Evolutionary conservation across 35 echinoderm and acorn worm species (phyloP).

Genomic region (Hemicentrotus pulcherrimus): DNA sequence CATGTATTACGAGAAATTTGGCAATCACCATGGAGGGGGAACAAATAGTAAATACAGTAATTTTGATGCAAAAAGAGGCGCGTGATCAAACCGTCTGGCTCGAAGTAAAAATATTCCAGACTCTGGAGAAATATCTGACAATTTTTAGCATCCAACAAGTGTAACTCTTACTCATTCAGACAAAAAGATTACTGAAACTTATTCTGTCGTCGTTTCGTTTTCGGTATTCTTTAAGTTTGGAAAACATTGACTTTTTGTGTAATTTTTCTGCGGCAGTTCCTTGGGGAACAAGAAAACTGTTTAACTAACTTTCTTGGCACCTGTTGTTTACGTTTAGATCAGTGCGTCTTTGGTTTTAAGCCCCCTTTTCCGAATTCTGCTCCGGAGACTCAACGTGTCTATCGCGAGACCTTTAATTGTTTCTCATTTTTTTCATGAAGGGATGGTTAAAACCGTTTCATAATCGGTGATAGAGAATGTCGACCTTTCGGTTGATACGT

Average conservation of each 20-base stretch:
- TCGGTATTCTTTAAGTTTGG: neutral
- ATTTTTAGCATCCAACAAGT: neutral
- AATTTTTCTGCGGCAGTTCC: neutral
- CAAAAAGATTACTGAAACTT: neutral
- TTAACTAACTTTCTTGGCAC: neutral
- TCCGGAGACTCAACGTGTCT: neutral
- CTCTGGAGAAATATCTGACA: neutral
- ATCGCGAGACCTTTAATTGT: neutral
- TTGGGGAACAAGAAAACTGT: neutral
- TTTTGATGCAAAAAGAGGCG: neutral
- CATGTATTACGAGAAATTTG: neutral
- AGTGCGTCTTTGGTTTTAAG: neutral
- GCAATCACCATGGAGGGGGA: neutral
- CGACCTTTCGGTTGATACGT: neutral
- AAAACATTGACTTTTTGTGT: neutral
- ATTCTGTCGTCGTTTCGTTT: neutral
- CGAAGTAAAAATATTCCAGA: neutral
- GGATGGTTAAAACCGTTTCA: neutral
- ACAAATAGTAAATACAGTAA: neutral
- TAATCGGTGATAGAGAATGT: neutral
- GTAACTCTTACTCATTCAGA: neutral
- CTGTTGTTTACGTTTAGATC: constrained; percentile 3
- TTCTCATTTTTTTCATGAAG: neutral
- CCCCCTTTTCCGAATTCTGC: neutral
- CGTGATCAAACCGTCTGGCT: neutral